Evolutionary conservation across 2,797 vertebrate species (phyloP), one percentile per base, ranked within the genome.

Genomic region (Geotrypetes seraphini): DNA sequence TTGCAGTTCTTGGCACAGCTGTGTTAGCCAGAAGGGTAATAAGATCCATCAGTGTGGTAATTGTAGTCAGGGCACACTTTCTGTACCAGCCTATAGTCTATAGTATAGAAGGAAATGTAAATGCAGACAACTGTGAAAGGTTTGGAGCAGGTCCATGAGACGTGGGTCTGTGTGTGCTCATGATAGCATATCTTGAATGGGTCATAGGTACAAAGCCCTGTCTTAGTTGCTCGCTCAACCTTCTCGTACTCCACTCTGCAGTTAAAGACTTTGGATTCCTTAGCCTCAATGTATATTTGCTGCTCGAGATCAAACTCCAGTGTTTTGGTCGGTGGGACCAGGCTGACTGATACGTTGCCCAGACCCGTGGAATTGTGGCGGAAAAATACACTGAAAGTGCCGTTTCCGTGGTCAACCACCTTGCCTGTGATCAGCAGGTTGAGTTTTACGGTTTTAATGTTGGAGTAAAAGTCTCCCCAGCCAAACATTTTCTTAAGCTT

Each of bases 381-480:
- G 59, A 97, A 98, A 71, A 94, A 95, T 48, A 98, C 90, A 11
- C 88, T 96, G 71, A 97, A 92, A 2, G 89, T 96, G 39, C 95
- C 95, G 1, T 97, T 97, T 10, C 95, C 94, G 2, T 98, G 94
- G 59, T 97, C 95, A 12, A 99, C 91, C 1, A 99, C 95, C 77
- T 99, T 99, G 11, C 95, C 95, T 0, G 92, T 97, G 70, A 99
- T 92, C 21, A 99, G 73, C 48, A 99, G 88, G 75, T 97, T 99
- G 25, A 99, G 69, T 51, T 93, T 88, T 32, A 97, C 91, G 0
- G 95, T 99, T 78, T 98, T 98, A 82, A 98, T 97, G 50, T 98
- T 98, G 71, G 94, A 97, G 45, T 97, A 96, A 72, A 97, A 98
- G 56, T 97, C 93, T 0, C 95, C 94, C 95, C 94, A 97, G 60